A percentile compares a stretch with the other conserved stretches of the same genome.
Evolutionary conservation across 2,888 invertebrate genomes (phyloP).

Genomic region (Ecdyonurus torrentis): DNA sequence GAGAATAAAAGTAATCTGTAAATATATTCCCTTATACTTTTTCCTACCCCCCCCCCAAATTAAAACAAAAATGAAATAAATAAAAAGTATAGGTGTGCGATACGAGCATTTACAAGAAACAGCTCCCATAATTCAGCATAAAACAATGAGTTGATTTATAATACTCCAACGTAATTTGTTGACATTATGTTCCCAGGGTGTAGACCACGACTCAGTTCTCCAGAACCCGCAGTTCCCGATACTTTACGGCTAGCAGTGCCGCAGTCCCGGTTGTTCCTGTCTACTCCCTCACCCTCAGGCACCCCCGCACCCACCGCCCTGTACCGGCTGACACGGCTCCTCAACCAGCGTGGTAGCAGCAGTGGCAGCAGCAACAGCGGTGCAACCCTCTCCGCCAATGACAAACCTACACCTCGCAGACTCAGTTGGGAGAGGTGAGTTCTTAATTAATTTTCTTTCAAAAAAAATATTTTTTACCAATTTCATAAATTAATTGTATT

Average conservation of each 20-base stretch:
- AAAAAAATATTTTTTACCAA: too few relatives aligned
- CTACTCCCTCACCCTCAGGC: slow-evolving; percentile 15
- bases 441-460: too few relatives aligned
- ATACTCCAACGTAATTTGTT: background rate
- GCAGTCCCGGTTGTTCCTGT: slow-evolving; percentile 8
- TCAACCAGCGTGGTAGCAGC: slow-evolving; percentile 29
- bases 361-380: slow-evolving; percentile 25
- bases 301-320: slow-evolving; percentile 25
- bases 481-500: too few relatives aligned
- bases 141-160: too few relatives aligned
- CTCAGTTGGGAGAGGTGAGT: slow-evolving; percentile 47
- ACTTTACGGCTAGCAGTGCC: background rate
- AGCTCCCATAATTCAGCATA: too few relatives aligned
- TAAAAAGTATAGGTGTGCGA: too few relatives aligned
- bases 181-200: slow-evolving; percentile 1
- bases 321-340: slow-evolving; percentile 35
- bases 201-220: slow-evolving; percentile 4
- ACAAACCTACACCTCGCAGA: slow-evolving; percentile 32
- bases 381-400: slow-evolving; percentile 22
- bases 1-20: too few relatives aligned
- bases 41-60: too few relatives aligned
- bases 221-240: slow-evolving; percentile 2
- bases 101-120: too few relatives aligned
- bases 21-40: too few relatives aligned
- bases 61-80: too few relatives aligned